These are phyloP conservation scores for Hippopotamus amphibius DNA, from an alignment of 2,113 vertebrate genomes.

Conservation along the genomic window DNA sequence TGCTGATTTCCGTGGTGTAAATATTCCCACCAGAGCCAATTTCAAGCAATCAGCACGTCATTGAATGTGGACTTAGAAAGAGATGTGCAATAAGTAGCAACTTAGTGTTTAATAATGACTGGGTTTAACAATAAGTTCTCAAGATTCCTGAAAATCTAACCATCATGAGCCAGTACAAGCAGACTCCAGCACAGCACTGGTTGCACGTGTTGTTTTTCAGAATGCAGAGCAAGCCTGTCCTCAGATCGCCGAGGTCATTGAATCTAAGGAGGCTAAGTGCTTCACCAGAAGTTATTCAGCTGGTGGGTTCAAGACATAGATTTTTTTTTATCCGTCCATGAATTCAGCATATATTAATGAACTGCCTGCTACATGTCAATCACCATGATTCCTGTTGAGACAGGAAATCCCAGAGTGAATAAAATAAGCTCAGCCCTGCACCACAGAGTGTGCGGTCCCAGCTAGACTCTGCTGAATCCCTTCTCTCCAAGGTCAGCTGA, in stretches of 20 bases:
- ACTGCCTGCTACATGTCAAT: not conserved
- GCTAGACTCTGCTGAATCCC: not conserved
- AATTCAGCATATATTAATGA: not conserved
- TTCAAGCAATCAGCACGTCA: not conserved
- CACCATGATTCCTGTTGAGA: not conserved
- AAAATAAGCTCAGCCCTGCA: not conserved
- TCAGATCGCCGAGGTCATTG: fast-evolving
- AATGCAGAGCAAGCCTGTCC: fast-evolving
- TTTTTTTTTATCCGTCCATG: not conserved
- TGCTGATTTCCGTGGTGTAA: not conserved
- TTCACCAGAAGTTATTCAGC: not conserved
- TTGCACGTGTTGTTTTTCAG: not conserved
- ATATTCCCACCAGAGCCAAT: not conserved
- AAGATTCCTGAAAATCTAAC: not conserved
- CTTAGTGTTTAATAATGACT: not conserved
- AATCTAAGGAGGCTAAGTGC: not conserved
- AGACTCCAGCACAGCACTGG: fast-evolving
- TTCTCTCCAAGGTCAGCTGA: not conserved
- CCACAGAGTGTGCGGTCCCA: fast-evolving
- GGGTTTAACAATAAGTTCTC: not conserved
- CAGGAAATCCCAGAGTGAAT: not conserved
- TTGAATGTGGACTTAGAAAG: not conserved
- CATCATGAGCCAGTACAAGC: fast-evolving
- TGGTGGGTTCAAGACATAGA: not conserved
- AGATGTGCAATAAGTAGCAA: not conserved